These are phyloP conservation scores for Poeciliopsis paucimaculata DNA, from an alignment of 2,797 vertebrate genomes.

Conservation along the genomic window DNA sequence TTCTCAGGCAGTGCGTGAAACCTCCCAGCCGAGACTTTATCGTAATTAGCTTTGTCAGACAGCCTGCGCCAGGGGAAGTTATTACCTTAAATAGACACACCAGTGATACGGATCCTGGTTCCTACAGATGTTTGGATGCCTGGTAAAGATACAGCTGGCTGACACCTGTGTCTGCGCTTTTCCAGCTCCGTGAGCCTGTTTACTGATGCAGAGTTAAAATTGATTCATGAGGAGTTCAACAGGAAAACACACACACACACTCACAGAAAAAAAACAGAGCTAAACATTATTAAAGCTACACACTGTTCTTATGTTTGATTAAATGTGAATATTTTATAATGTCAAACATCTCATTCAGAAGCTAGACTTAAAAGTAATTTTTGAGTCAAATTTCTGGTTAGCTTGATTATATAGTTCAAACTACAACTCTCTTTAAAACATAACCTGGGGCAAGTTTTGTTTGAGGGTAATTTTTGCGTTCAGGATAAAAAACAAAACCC, in stretches of 20 bases:
- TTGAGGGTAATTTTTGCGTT: background rate
- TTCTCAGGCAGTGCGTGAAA: constrained; percentile 57
- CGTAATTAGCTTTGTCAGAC: constrained; percentile 78
- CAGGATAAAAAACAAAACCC: background rate
- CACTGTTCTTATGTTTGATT: background rate
- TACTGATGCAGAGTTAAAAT: constrained; percentile 65
- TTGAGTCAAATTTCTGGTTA: background rate
- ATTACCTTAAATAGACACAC: constrained; percentile 77
- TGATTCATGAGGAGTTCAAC: constrained; percentile 51
- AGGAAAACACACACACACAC: background rate
- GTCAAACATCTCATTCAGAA: background rate
- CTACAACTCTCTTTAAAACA: background rate
- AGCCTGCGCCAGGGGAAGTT: constrained; percentile 73
- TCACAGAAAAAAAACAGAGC: constrained; percentile 8
- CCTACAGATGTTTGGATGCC: constrained; percentile 75
- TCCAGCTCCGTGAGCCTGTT: constrained; percentile 53
- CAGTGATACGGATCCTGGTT: constrained; percentile 67
- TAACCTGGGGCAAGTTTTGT: background rate
- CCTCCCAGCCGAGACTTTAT: constrained; percentile 74
- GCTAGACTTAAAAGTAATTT: background rate
- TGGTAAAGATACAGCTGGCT: constrained; percentile 74
- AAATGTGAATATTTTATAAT: background rate
- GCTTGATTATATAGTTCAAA: background rate
- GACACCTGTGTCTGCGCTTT: constrained; percentile 36
- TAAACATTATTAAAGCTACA: constrained; percentile 7